These are phyloP conservation scores for Paraplagusia blochii DNA, from an alignment of 2,113 vertebrate genomes.

Conservation along the genomic window DNA sequence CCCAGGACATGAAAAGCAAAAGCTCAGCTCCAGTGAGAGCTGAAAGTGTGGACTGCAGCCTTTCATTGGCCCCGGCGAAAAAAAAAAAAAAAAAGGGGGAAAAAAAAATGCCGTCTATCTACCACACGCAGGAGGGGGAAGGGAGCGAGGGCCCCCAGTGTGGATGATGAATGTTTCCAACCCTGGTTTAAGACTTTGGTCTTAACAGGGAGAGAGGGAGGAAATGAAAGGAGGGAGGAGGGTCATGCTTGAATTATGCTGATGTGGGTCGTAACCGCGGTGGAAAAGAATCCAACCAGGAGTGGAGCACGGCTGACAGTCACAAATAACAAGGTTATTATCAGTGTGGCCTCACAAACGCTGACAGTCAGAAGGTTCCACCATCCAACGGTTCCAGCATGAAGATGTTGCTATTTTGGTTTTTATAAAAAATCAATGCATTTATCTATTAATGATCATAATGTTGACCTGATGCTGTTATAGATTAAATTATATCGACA, in stretches of 20 bases:
- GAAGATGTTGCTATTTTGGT: neutral
- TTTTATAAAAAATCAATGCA: too few species aligned
- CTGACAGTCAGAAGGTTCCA: constrained; percentile 39
- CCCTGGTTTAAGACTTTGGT: constrained; percentile 49
- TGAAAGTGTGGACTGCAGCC: constrained; percentile 55
- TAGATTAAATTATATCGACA: too few species aligned
- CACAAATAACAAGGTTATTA: constrained; percentile 62
- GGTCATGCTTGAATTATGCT: constrained; percentile 77
- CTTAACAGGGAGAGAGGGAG: constrained; percentile 61
- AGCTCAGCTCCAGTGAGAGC: constrained; percentile 35
- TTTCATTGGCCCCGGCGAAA: constrained; percentile 12
- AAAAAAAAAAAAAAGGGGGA: too few species aligned
- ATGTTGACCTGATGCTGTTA: too few species aligned
- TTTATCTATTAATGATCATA: too few species aligned
- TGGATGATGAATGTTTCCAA: constrained; percentile 76
- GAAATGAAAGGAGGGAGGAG: constrained; percentile 68
- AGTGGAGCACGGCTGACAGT: constrained; percentile 28
- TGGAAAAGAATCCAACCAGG: constrained; percentile 46
- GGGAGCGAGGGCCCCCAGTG: constrained; percentile 32
- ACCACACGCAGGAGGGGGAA: constrained; percentile 41
- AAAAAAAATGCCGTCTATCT: constrained; percentile 32
- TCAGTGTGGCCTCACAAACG: constrained; percentile 28
- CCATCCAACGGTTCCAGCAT: constrained; percentile 1
- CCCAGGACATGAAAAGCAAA: constrained; percentile 34
- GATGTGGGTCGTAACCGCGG: constrained; percentile 61